Evolutionary conservation across 2,797 vertebrate species (phyloP).

Genomic region (Rhodeus uyekii): DNA sequence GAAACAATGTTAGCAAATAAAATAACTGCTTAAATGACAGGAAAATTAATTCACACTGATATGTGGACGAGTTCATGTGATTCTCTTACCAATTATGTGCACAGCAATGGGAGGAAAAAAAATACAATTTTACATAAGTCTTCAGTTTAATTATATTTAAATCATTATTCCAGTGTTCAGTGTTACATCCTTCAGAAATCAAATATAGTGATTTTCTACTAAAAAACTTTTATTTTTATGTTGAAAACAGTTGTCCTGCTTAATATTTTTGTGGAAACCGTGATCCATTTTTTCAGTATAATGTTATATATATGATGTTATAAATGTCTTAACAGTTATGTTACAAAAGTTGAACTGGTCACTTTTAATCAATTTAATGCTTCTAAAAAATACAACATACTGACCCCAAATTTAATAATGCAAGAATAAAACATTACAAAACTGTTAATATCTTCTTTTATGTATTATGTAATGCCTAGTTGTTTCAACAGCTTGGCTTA

Average conservation of each 20-base stretch:
- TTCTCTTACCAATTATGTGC: neutral
- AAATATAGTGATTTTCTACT: neutral
- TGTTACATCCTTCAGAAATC: neutral
- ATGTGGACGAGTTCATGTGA: neutral
- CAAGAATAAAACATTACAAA: neutral
- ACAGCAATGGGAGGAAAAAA: neutral
- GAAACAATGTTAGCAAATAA: neutral
- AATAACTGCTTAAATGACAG: neutral
- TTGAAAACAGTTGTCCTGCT: neutral
- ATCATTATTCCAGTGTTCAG: neutral
- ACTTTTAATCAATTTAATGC: neutral
- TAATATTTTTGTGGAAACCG: neutral
- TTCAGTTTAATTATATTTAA: too few relatives aligned
- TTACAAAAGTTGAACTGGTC: neutral
- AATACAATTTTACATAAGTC: neutral
- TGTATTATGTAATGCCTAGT: too few relatives aligned
- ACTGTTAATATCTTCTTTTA: neutral
- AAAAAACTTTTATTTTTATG: neutral
- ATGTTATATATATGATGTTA: neutral
- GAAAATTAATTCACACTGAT: neutral
- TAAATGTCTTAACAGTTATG: neutral
- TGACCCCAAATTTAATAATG: neutral
- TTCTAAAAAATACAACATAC: neutral
- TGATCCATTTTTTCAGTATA: neutral
- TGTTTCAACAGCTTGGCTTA: conserved; percentile 15